These are phyloP conservation scores for Furnarius figulus DNA, from an alignment of 2,113 vertebrate species.

Conservation along the genomic window DNA sequence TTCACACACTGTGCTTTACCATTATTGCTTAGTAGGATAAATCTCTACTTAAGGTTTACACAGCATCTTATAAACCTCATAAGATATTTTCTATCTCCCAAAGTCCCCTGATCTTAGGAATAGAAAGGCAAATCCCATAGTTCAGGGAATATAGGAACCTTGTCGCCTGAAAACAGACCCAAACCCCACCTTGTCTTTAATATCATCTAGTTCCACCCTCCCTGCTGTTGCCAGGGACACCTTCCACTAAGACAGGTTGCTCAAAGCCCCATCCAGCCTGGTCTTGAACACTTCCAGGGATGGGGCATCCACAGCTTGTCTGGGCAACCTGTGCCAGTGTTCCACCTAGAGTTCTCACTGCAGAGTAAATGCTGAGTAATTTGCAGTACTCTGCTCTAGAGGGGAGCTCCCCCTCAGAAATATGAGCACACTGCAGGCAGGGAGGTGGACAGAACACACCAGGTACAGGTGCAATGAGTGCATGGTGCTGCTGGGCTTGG, in stretches of 20 bases:
- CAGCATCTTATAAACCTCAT: not conserved
- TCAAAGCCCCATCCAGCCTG: too few relatives aligned
- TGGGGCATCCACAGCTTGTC: too few relatives aligned
- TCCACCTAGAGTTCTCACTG: not conserved
- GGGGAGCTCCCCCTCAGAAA: not conserved
- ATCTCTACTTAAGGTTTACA: not conserved
- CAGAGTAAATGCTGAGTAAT: too few relatives aligned
- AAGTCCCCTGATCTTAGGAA: not conserved
- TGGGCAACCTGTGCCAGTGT: not conserved
- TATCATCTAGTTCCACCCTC: too few relatives aligned
- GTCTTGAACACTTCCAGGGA: too few relatives aligned
- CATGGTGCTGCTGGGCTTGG: not conserved
- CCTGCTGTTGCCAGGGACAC: too few relatives aligned
- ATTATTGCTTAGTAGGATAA: not conserved
- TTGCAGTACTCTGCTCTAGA: not conserved
- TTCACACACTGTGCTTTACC: not conserved
- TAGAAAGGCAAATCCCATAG: not conserved
- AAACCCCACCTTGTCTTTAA: not conserved
- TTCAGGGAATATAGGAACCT: not conserved
- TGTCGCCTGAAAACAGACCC: not conserved
- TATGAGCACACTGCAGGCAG: not conserved
- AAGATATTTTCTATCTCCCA: not conserved
- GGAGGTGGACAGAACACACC: not conserved
- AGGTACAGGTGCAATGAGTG: not conserved
- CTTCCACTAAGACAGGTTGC: too few relatives aligned